Percentiles rank a stretch among this genome's conserved stretches.
Evolutionary conservation across 2,888 invertebrate species (phyloP).

Genomic region (Nomada hirtipes): DNA sequence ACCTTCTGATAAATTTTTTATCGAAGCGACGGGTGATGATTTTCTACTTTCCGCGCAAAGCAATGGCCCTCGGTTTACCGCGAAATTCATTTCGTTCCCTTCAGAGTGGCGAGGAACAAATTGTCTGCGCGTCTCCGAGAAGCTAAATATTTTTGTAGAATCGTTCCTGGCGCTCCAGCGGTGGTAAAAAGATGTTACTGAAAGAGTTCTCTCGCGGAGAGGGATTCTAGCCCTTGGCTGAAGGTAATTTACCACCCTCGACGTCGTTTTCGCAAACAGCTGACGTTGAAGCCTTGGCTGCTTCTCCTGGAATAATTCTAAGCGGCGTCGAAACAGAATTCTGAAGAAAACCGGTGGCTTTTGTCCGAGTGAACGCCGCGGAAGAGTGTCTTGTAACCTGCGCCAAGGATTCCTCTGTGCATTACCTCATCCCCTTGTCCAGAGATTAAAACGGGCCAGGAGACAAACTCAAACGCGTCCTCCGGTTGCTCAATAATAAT

Average conservation of each 20-base stretch:
- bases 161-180: neutral
- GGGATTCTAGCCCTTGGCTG: constrained; percentile 2
- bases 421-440: too few species aligned
- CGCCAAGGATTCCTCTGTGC: neutral
- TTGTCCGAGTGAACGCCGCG: constrained; percentile 19
- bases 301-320: constrained; percentile 24
- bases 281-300: constrained; percentile 9
- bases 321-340: constrained; percentile 20
- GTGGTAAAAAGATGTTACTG: constrained; percentile 17
- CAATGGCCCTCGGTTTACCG: neutral
- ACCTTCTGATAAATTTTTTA: too few species aligned
- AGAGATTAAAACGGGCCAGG: too few species aligned
- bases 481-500: too few species aligned
- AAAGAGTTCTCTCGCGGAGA: neutral
- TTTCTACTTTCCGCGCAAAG: neutral
- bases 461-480: neutral
- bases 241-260: constrained; percentile 26
- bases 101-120: too few species aligned
- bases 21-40: neutral
- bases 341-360: constrained; percentile 22
- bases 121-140: neutral
- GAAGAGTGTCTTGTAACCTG: constrained; percentile 13
- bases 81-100: too few species aligned
- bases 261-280: constrained; percentile 33
- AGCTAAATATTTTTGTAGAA: constrained; percentile 5